phyloP scores from a whole-genome alignment of 2,888 invertebrate species.

The Ganaspis brasiliensis region DNA sequence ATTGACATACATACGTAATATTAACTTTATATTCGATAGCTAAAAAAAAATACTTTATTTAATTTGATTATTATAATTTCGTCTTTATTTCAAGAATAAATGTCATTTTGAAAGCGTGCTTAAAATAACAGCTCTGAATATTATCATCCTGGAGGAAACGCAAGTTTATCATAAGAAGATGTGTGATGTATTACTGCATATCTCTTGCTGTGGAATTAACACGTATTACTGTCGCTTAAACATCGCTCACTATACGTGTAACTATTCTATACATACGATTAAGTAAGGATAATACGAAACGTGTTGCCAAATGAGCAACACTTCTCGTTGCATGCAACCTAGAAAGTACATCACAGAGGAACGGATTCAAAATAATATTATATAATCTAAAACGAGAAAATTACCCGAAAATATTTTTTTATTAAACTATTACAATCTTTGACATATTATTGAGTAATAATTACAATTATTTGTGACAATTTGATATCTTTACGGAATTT shows the following conservation, averaged over 20 bases:
- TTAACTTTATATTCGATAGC: too few relatives aligned
- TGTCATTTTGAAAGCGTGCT: too few relatives aligned
- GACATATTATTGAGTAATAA: too few relatives aligned
- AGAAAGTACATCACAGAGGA: conserved; percentile 2
- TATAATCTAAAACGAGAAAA: background rate
- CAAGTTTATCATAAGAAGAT: background rate
- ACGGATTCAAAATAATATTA: background rate
- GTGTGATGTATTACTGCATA: conserved; percentile 26
- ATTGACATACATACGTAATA: too few relatives aligned
- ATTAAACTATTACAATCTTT: too few relatives aligned
- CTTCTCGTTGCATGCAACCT: conserved; percentile 21
- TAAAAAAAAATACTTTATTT: too few relatives aligned
- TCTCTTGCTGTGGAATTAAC: conserved; percentile 21
- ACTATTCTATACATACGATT: conserved; percentile 27
- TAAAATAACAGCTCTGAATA: too few relatives aligned
- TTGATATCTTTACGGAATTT: too few relatives aligned
- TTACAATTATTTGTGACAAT: too few relatives aligned
- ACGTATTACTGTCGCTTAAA: conserved; percentile 30
- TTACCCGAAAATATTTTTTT: background rate
- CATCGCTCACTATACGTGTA: conserved; percentile 29
- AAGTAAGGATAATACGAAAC: conserved; percentile 30
- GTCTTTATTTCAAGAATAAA: too few relatives aligned
- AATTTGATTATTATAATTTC: too few relatives aligned
- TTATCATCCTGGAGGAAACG: too few relatives aligned
- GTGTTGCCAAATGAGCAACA: conserved; percentile 38